Conservation (phyloP, 2,888 invertebrate species). For the Monochamus alternatus region DNA sequence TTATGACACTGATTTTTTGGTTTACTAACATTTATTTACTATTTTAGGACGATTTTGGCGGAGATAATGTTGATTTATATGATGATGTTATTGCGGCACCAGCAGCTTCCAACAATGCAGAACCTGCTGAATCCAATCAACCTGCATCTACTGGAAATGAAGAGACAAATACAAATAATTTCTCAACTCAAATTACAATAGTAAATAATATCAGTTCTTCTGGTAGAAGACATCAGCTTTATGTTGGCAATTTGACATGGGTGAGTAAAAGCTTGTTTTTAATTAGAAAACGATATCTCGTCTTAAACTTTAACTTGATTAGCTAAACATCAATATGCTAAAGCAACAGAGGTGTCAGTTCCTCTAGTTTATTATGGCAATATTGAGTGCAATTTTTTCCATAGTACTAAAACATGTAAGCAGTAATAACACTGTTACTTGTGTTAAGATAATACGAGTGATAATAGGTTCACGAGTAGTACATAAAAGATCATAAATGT, state of each 20-base stretch:
- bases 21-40: conserved; percentile 8
- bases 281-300: background rate
- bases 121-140: conserved; percentile 74
- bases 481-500: too few species aligned
- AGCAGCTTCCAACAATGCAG: conserved; percentile 76
- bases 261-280: conserved; percentile 73
- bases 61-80: conserved; percentile 93
- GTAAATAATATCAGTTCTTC: conserved; percentile 81
- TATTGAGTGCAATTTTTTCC: too few species aligned
- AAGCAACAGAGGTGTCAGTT: too few species aligned
- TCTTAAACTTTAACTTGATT: background rate
- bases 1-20: background rate
- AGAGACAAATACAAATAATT: conserved; percentile 82
- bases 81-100: conserved; percentile 95
- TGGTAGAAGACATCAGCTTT: conserved; percentile 90
- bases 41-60: conserved; percentile 84
- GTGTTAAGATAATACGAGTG: too few species aligned
- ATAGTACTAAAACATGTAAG: too few species aligned
- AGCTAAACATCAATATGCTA: too few species aligned
- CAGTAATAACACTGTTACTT: too few species aligned
- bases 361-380: too few species aligned
- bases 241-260: conserved; percentile 99
- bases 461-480: too few species aligned
- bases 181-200: conserved; percentile 74
- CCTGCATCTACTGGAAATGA: conserved; percentile 74